Evolutionary conservation across 1,140 invertebrate genomes (phyloP).

Genomic region (Calycopis cecrops): DNA sequence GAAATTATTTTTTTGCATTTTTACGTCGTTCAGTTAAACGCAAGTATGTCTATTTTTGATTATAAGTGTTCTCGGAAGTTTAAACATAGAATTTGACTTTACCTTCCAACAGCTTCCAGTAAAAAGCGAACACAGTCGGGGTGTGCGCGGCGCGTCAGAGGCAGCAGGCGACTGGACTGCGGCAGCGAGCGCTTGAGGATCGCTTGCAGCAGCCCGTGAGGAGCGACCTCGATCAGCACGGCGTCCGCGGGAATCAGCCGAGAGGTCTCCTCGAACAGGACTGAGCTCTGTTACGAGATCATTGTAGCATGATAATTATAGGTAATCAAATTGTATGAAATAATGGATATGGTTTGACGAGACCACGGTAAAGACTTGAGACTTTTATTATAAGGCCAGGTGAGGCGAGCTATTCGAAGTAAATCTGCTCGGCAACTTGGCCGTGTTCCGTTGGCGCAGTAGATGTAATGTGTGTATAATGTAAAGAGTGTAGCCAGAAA

Average conservation of each 20-base stretch:
- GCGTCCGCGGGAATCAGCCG: slow-evolving; percentile 29
- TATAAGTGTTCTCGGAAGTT: not conserved
- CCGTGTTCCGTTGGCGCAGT: no score
- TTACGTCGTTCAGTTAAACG: no score
- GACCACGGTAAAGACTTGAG: no score
- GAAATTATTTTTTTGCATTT: not conserved
- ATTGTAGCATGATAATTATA: not conserved
- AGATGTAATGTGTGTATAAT: no score
- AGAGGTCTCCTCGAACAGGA: slow-evolving; percentile 89
- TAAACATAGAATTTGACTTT: not conserved
- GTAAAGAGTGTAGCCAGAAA: no score
- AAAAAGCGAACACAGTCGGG: not conserved
- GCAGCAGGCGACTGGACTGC: slow-evolving; percentile 44
- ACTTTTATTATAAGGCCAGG: no score
- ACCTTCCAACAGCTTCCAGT: not conserved
- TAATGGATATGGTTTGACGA: no score
- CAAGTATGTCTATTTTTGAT: no score
- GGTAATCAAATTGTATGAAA: no score
- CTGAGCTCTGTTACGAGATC: slow-evolving; percentile 74
- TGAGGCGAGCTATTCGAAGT: no score
- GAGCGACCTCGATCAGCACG: slow-evolving; percentile 62
- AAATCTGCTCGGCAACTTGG: no score
- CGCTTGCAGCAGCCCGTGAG: slow-evolving; percentile 61
- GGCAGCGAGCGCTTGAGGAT: not conserved
- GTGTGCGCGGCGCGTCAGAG: not conserved